phyloP scores from a whole-genome alignment of 2,113 vertebrate genomes.

The Pogonocichla stellata region DNA sequence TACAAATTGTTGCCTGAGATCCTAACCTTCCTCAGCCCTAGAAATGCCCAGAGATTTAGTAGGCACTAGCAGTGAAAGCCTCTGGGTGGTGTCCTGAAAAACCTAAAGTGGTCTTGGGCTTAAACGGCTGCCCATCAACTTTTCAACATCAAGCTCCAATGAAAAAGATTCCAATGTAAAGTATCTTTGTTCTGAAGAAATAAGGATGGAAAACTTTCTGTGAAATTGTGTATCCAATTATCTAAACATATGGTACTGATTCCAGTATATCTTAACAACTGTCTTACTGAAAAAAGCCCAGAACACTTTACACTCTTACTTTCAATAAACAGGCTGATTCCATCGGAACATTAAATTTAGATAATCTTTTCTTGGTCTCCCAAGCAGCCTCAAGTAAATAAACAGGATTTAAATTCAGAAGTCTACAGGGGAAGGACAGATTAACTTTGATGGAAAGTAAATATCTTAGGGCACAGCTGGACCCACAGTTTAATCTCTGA shows the following conservation, averaged over 20 bases:
- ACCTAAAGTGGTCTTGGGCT: neutral
- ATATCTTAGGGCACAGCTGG: neutral
- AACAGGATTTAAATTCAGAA: conserved; percentile 17
- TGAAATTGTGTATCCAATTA: neutral
- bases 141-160: neutral
- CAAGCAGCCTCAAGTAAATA: conserved; percentile 12
- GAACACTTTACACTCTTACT: neutral
- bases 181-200: neutral
- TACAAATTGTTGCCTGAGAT: neutral
- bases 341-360: neutral
- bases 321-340: neutral
- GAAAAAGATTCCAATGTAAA: neutral
- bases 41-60: neutral
- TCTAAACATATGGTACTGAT: neutral
- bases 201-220: neutral
- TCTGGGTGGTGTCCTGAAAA: neutral
- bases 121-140: neutral
- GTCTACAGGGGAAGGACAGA: neutral
- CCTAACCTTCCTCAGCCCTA: neutral
- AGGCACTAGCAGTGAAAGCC: neutral
- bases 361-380: neutral
- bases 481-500: neutral
- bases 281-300: neutral
- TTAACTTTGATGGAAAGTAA: neutral
- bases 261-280: neutral